Percentiles rank a stretch among this genome's conserved stretches.
phyloP scores from a whole-genome alignment of 2,888 invertebrate genomes.

The Dorcus parallelipipedus region DNA sequence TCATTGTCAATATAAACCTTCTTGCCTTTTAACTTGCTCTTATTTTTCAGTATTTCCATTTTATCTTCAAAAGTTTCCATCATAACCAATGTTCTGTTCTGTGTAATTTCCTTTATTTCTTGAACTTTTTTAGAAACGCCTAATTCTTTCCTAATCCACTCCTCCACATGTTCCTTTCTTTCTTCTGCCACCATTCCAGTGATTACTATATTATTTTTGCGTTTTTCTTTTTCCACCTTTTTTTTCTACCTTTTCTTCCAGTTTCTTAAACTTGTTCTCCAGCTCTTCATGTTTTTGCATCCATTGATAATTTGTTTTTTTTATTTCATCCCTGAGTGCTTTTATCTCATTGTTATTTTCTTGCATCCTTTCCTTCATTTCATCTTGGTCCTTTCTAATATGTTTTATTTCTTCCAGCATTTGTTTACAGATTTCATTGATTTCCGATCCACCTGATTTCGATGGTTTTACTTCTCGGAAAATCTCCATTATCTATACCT shows the following conservation, averaged over 20 bases:
- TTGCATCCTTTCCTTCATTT: background rate
- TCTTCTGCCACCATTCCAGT: background rate
- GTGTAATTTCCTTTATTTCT: background rate
- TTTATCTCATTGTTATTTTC: background rate
- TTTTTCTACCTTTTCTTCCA: background rate
- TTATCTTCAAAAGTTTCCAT: background rate
- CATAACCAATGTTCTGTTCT: background rate
- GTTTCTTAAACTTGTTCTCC: background rate
- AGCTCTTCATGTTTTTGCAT: too few relatives aligned
- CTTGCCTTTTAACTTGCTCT: background rate
- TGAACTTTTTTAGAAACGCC: background rate
- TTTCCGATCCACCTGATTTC: too few relatives aligned
- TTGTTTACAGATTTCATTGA: too few relatives aligned
- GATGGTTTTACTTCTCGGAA: too few relatives aligned
- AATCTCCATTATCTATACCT: too few relatives aligned
- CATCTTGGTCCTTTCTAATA: background rate
- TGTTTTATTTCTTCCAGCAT: background rate
- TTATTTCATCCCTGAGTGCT: background rate
- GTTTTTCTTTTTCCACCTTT: background rate
- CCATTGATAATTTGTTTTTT: background rate
- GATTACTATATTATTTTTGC: conserved; percentile 1
- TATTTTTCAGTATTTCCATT: background rate
- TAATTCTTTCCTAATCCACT: background rate
- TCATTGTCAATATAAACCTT: background rate
- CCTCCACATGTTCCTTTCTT: background rate